Percentiles rank a stretch among this genome's conserved stretches.
Evolutionary conservation across 1,140 invertebrate genomes (phyloP).

Genomic region (Hirudo medicinalis): DNA sequence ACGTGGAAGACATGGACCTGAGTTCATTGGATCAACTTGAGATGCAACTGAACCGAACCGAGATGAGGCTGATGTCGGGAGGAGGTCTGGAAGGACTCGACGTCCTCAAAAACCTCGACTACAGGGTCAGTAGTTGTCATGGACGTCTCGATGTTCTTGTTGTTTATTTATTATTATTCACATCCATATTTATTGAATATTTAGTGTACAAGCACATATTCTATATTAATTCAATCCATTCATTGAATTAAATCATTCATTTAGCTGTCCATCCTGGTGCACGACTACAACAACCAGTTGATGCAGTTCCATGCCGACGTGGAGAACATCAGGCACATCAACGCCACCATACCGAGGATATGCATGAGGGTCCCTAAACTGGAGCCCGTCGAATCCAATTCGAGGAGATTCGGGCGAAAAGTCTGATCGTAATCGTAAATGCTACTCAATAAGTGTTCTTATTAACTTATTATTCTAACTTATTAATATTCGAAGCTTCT

Average conservation of each 20-base stretch:
- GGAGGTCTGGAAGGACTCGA: not conserved
- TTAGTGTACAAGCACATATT: constrained; percentile 58
- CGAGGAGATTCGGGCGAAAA: too few species aligned
- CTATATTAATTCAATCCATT: constrained; percentile 32
- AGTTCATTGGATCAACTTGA: not conserved
- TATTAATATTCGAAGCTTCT: too few species aligned
- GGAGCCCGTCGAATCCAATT: constrained; percentile 29
- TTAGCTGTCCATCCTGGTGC: constrained; percentile 59
- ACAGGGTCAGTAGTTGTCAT: not conserved
- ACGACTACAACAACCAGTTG: constrained; percentile 67
- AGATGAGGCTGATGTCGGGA: constrained; percentile 20
- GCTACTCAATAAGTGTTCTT: too few species aligned
- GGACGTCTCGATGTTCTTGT: too few species aligned
- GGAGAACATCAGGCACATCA: constrained; percentile 70
- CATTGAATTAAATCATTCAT: not conserved
- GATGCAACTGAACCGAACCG: constrained; percentile 6
- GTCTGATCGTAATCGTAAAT: too few species aligned
- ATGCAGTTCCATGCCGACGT: constrained; percentile 53
- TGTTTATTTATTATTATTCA: constrained; percentile 44
- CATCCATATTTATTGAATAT: constrained; percentile 52
- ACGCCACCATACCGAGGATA: constrained; percentile 60
- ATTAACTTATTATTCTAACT: too few species aligned
- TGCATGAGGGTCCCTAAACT: constrained; percentile 57
- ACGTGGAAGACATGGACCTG: constrained; percentile 6
- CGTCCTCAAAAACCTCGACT: not conserved